Evolutionary conservation across 1,140 invertebrate genomes (phyloP), one percentile per base, ranked within the genome.

Genomic region (Eciton burchellii): DNA sequence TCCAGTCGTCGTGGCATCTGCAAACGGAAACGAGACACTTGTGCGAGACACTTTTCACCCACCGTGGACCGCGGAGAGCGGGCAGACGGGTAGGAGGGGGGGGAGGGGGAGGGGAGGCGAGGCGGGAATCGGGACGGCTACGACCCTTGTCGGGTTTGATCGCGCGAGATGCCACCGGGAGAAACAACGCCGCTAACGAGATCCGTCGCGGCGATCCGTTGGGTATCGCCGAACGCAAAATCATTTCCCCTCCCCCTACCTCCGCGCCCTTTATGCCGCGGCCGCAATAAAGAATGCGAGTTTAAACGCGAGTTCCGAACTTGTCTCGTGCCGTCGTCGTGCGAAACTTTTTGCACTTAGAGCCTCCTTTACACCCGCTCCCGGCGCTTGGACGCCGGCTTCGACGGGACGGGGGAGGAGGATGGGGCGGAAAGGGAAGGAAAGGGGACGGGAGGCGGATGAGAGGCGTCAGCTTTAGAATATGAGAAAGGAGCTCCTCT

Each of bases 1-100:
- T 98, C 98, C 98, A 99, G 70, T 98, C 98, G 29, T 96, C 94
- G 73, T 98, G 96, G 91, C 99, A 99, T 35, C 96, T 96, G 73
- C 29, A 84, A 76, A 41, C 16, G n/a, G n/a, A n/a, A n/a, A n/a
- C n/a, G n/a, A n/a, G n/a, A n/a, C n/a, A n/a, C n/a, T n/a, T n/a
- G n/a, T n/a, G n/a, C n/a, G n/a, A n/a, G n/a, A n/a, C n/a, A n/a
- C n/a, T n/a, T n/a, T n/a, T n/a, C n/a, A n/a, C n/a, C n/a, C n/a
- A n/a, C n/a, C n/a, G n/a, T n/a, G n/a, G n/a, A n/a, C n/a, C n/a
- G n/a, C n/a, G n/a, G n/a, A n/a, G n/a, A n/a, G n/a, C n/a, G n/a
- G n/a, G n/a, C n/a, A n/a, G n/a, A n/a, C n/a, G n/a, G n/a, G n/a
- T n/a, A n/a, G n/a, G n/a, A n/a, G n/a, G n/a, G n/a, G n/a, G n/a